Base-by-base conservation (phyloP, 1,140 invertebrate genomes). In the Lepidurus couesii region DNA sequence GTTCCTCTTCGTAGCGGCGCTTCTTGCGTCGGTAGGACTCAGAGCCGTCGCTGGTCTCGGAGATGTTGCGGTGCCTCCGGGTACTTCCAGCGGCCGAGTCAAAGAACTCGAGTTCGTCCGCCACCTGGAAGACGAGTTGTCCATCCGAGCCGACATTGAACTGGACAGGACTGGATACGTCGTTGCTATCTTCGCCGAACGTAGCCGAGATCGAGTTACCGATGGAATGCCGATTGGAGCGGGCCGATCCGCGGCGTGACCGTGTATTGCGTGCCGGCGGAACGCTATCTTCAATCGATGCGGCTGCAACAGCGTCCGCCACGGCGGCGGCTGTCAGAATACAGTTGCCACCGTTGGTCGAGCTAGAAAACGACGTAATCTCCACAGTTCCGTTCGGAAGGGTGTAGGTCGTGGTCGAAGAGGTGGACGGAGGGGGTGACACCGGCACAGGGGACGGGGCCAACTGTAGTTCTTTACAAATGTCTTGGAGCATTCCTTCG, bases 11-110 rank as follows among this genome's bases (percentile, higher is more conserved):
- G 73, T 80, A 80, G 47, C 78, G 78, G 1, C 78, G 44, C 43
- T 75, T 80, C 80, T 85, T 85, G 88, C 88, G 75, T 13, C 43
- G 16, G n/a, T 73, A 44, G 7, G 21, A 43, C 9, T 79, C 73
- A 16, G 76, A 79, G 42, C 44, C 43, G 43, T 77, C 76, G 21
- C 53, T 65, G n/a, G 53, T 65, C 53, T 65, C 53, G n/a, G 53
- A 65, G 53, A 65, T 65, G 13, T 65, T 65, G 21, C 53, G 53
- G 53, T 65, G 53, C 0, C 53, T 10, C 13, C 53, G 53, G 3
- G 5, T 47, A 16, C 45, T 4, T 47, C 53, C 53, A 65, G 0
- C 53, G 53, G 53, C 13, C 16, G 53, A 7, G 53, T 65, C 53
- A 7, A 65, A 65, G 53, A n/a, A 65, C 16, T 65, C 53, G 16